Base-by-base conservation (phyloP, 2,888 invertebrate genomes). In the Chloroclystis v-ata region DNA sequence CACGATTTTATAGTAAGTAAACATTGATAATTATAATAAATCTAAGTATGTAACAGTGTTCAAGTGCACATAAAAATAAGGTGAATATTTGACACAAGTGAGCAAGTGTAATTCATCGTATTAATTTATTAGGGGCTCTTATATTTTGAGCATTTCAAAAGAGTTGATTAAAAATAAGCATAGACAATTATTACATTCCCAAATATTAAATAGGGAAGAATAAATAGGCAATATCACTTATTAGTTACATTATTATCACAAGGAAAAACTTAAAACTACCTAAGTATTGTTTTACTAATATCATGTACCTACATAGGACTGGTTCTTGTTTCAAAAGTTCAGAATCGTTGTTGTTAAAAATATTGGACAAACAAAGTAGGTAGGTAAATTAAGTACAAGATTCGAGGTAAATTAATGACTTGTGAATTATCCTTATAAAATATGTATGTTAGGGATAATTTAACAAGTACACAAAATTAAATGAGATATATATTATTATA, bases 51-150 rank as follows among this genome's bases (percentile, higher is more conserved):
- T 2, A 9, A 9, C 13, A 8, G 9, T 5, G 32, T 33, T 4
- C 5, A 20, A 40, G 13, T 41, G 32, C 30, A 12, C 13, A 20
- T 28, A 40, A 4, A 47, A 49, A 9, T 6, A 16, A 25, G 35
- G 28, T 43, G 24, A 43, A 48, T 14, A 60, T 65, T 70, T 69
- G 5, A 70, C 69, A 54, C 51, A 56, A 46, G 50, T 69, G 67
- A 69, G 67, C 67, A 56, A 51, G 57, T 20, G n/a, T 6, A 29
- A n/a, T n/a, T n/a, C n/a, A n/a, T n/a, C n/a, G n/a, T n/a, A n/a
- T n/a, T n/a, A n/a, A n/a, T n/a, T n/a, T n/a, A n/a, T n/a, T n/a
- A n/a, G n/a, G n/a, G n/a, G n/a, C n/a, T n/a, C n/a, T n/a, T n/a
- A n/a, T n/a, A n/a, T n/a, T n/a, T n/a, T n/a, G n/a, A n/a, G n/a